phyloP scores from a whole-genome alignment of 2,888 invertebrate species.

The Callimorpha dominula region DNA sequence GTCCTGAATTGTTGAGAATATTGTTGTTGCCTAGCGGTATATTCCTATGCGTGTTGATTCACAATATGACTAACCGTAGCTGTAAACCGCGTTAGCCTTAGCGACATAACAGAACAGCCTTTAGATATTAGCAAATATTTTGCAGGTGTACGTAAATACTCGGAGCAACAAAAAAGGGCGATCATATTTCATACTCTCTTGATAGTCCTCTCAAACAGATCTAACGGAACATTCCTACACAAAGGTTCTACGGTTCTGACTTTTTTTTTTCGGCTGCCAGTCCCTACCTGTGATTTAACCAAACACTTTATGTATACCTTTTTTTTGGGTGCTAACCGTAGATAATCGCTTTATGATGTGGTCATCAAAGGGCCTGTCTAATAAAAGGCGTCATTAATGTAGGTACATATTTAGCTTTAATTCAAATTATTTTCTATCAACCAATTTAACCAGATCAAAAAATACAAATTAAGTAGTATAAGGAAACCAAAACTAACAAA shows the following conservation, averaged over 20 bases:
- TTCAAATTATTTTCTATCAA: not conserved
- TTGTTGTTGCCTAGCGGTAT: conserved; percentile 47
- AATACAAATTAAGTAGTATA: conserved; percentile 52
- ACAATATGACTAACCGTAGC: conserved; percentile 47
- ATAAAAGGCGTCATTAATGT: not conserved
- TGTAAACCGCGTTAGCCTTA: conserved; percentile 27
- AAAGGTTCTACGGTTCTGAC: conserved; percentile 68
- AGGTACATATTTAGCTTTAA: not conserved
- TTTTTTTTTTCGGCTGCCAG: conserved; percentile 60
- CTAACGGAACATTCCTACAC: conserved; percentile 75
- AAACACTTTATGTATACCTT: conserved; percentile 74
- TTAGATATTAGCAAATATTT: conserved; percentile 42
- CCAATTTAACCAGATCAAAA: conserved; percentile 15
- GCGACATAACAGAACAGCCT: conserved; percentile 37
- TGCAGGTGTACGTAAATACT: conserved; percentile 54
- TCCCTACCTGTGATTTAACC: conserved; percentile 76
- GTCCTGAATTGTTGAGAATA: conserved; percentile 38
- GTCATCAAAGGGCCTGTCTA: conserved; percentile 16
- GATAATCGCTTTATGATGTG: conserved; percentile 69
- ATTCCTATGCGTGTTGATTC: conserved; percentile 47
- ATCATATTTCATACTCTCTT: conserved; percentile 69
- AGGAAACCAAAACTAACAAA: conserved; percentile 80
- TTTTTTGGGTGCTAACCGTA: conserved; percentile 64
- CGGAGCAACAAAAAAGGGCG: conserved; percentile 48
- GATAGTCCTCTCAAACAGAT: conserved; percentile 67